Base-by-base conservation (phyloP, 2,797 vertebrate species). In the Momotus momota region DNA sequence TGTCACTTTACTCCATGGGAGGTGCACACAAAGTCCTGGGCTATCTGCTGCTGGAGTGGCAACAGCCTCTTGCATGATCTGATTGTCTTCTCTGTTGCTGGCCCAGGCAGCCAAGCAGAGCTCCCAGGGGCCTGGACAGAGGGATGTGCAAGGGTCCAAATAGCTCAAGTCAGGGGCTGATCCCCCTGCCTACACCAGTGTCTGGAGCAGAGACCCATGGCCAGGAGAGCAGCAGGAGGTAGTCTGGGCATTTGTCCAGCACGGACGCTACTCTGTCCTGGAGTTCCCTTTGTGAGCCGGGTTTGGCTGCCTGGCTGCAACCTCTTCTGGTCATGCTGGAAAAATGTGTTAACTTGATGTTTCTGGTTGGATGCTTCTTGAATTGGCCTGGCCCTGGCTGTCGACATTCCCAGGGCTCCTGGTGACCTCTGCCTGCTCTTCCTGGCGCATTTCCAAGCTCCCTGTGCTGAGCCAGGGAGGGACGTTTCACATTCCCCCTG, bases 311-410 rank as follows among this genome's bases (percentile, higher is more conserved):
- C 62, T 7, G 0, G 61, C 81, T 40, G 33, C 82, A 94, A 31
- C 71, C 65, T 65, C 67, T 62, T 57, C 84, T 2, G 2, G 22
- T 95, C 94, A 94, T 43, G 87, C 93, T 94, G 87, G 45, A 91
- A 93, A 65, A 88, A 95, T 93, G 94, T 91, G 89, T 95, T 74
- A 92, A 96, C 90, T 87, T 82, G 92, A 91, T 89, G 67, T 85
- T 94, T 96, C 92, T 97, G 94, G 52, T 85, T 88, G 91, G 91
- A 60, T 1, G 57, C 91, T 87, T 67, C 92, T 86, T 71, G 49
- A 78, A 60, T 78, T 86, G 88, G 94, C 94, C 81, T 10, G 2
- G 88, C 60, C 79, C 61, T 7, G 41, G 52, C 94, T 91, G 89
- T 81, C 0, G 31, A 41, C 77, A 45, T 88, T 94, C 94, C 93